phyloP scores from a whole-genome alignment of 2,113 vertebrate genomes.

The Caloenas nicobarica region DNA sequence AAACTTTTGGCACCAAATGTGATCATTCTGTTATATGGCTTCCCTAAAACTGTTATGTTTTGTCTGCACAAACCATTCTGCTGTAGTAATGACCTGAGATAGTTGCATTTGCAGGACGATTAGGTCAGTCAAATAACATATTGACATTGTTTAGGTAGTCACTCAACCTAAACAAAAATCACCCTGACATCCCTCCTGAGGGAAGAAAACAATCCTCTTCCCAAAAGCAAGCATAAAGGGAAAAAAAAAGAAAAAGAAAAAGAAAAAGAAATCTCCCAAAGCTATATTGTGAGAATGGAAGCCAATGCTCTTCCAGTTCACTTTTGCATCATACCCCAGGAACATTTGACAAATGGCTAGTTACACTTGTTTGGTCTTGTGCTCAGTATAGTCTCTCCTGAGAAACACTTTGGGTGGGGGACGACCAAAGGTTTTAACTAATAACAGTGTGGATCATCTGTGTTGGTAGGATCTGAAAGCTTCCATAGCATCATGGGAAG shows the following conservation, averaged over 20 bases:
- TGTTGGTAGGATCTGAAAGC: neutral
- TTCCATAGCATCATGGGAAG: neutral
- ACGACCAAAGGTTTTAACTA: neutral
- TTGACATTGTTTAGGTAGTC: neutral
- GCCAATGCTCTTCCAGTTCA: neutral
- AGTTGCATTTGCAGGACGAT: neutral
- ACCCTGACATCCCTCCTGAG: neutral
- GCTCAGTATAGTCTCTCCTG: neutral
- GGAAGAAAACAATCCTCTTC: neutral
- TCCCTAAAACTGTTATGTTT: neutral
- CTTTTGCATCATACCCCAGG: neutral
- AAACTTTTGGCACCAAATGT: neutral
- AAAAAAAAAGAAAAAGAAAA: neutral
- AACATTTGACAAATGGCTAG: neutral
- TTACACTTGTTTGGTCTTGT: neutral
- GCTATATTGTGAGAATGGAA: neutral
- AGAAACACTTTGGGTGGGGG: neutral
- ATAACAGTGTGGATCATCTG: neutral
- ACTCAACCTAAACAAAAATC: neutral
- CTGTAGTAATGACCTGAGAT: neutral
- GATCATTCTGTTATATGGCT: neutral
- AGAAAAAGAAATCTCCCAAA: neutral
- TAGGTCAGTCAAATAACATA: neutral
- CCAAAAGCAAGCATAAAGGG: neutral
- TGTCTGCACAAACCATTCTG: neutral